Evolutionary conservation across 2,113 vertebrate genomes (phyloP), one percentile per base, ranked within the genome.

Genomic region (Epinephelus fuscoguttatus): DNA sequence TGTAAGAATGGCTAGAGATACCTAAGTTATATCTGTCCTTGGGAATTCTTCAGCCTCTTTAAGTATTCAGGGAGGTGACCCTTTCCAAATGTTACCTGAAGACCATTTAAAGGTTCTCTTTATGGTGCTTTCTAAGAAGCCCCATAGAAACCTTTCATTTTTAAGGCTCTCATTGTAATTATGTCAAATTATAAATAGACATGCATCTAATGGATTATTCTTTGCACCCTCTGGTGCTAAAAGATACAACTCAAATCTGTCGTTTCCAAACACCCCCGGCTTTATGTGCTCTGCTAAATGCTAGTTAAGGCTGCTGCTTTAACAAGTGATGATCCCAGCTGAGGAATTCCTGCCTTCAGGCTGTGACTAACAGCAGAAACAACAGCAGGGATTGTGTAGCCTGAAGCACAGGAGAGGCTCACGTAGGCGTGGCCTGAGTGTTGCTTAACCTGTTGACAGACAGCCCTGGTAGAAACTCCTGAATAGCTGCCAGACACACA

Each of bases 261-360:
- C 12, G 53, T 78, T 53, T 50, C 13, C 56, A 59, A 73, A 70
- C 69, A 68, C 40, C 7, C 27, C 13, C 40, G 9, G 69, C 66
- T 70, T 59, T 42, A 63, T 21, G 62, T 56, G 66, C 3, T 8
- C 19, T 33, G 50, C 56, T 76, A 11, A 15, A 33, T 18, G 57
- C 45, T 60, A 3, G 74, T 50, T 64, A 21, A 63, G 27, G 49
- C 42, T 68, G 86, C 55, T 60, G 75, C 55, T 86, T 62, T 78
- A 55, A 45, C 2, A 5, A 70, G 76, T 27, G 63, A 81, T 70
- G 70, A 84, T 70, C 75, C 56, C 25, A 21, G 67, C 69, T 50
- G 37, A 86, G 60, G 74, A 94, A 91, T 89, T 64, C 80, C 79
- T 89, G 87, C 92, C 93, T 82, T 45, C 80, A 75, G 94, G 94